Evolutionary conservation across 2,113 vertebrate species (phyloP).

Genomic region (Heterotilapia buettikoferi): DNA sequence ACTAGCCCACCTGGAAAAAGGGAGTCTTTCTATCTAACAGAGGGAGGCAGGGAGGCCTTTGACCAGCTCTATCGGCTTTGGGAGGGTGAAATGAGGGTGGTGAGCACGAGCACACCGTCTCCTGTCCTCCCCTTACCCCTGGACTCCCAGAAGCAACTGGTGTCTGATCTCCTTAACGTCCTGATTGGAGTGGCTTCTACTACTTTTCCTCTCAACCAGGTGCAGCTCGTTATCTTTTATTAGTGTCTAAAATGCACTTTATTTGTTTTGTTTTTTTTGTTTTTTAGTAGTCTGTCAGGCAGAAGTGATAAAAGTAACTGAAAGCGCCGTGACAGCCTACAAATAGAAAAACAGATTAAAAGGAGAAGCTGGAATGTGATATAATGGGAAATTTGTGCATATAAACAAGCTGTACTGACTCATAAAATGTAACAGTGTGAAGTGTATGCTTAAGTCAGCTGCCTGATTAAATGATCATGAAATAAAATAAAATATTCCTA

Average conservation of each 20-base stretch:
- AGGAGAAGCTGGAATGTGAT: not conserved
- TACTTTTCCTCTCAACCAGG: slow-evolving; percentile 86
- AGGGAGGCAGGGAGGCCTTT: slow-evolving; percentile 89
- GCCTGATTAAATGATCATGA: not conserved
- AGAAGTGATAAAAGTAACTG: not conserved
- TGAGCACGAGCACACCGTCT: slow-evolving; percentile 69
- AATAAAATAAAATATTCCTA: not conserved
- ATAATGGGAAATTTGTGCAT: not conserved
- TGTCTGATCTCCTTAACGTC: slow-evolving; percentile 88
- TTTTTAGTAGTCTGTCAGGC: not conserved
- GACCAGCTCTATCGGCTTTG: slow-evolving; percentile 85
- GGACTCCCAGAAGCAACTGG: slow-evolving; percentile 82
- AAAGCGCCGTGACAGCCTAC: not conserved
- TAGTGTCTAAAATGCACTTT: not conserved
- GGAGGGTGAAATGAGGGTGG: slow-evolving; percentile 80
- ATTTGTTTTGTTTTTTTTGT: not conserved
- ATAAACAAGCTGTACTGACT: not conserved
- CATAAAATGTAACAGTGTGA: not conserved
- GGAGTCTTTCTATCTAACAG: slow-evolving; percentile 87
- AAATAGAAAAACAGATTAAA: not conserved
- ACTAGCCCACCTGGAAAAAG: slow-evolving; percentile 85
- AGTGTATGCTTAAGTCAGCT: not conserved
- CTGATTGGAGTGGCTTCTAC: slow-evolving; percentile 89
- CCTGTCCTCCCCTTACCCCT: slow-evolving; percentile 74
- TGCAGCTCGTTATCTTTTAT: slow-evolving; percentile 19